These are phyloP conservation scores for Diarsia mendica DNA, from an alignment of 2,888 invertebrate genomes.

Conservation along the genomic window DNA sequence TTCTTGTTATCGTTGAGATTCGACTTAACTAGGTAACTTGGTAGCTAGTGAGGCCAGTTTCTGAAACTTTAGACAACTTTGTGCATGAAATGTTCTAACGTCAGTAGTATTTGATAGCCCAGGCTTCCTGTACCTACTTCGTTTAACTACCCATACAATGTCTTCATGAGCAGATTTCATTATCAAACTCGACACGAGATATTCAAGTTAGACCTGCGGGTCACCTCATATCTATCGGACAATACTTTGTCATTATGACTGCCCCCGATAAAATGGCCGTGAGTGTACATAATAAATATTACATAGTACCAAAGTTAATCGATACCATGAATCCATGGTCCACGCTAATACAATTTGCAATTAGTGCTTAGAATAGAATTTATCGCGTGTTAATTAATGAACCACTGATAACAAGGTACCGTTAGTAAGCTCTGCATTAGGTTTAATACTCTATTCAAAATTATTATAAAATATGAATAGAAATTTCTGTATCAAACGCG, in stretches of 20 bases:
- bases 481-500: neutral
- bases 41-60: constrained; percentile 1
- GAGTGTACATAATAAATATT: constrained; percentile 15
- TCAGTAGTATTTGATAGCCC: neutral
- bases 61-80: constrained; percentile 19
- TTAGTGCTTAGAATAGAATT: constrained; percentile 30
- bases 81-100: neutral
- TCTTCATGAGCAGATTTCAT: constrained; percentile 13
- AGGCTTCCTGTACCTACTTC: neutral
- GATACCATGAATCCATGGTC: neutral
- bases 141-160: constrained; percentile 23
- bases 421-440: neutral
- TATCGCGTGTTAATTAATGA: constrained; percentile 38
- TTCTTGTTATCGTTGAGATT: constrained; percentile 21
- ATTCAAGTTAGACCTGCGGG: constrained; percentile 27
- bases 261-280: constrained; percentile 18
- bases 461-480: neutral
- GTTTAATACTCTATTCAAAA: constrained; percentile 3
- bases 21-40: neutral
- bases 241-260: constrained; percentile 28
- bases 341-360: constrained; percentile 9
- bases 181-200: constrained; percentile 43
- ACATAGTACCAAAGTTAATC: constrained; percentile 17
- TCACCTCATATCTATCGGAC: constrained; percentile 40
- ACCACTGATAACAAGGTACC: constrained; percentile 31